These are phyloP conservation scores for Aporophyla lueneburgensis DNA, from an alignment of 2,888 invertebrate genomes.

Conservation along the genomic window DNA sequence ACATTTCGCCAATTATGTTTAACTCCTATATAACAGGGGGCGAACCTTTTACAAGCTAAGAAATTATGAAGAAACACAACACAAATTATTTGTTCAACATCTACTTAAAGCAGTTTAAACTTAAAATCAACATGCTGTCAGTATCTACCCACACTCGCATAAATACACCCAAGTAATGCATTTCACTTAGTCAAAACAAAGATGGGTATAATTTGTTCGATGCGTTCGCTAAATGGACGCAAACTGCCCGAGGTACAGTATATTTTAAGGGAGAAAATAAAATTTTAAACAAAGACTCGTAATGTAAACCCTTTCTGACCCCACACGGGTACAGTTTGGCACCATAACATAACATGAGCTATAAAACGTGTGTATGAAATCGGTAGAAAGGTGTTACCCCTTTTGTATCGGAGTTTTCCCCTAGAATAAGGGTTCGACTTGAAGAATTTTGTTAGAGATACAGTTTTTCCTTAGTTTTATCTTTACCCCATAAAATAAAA, in stretches of 20 bases:
- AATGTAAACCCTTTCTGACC: conserved; percentile 83
- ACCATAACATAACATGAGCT: conserved; percentile 75
- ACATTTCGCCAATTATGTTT: background rate
- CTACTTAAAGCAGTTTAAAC: conserved; percentile 52
- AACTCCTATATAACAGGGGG: background rate
- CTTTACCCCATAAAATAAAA: background rate
- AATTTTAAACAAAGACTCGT: conserved; percentile 84
- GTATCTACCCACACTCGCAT: conserved; percentile 61
- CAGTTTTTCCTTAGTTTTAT: background rate
- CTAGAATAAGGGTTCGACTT: background rate
- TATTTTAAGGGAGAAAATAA: conserved; percentile 78
- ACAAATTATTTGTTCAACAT: conserved; percentile 58
- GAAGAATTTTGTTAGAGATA: conserved; percentile 11
- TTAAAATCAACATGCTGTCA: conserved; percentile 59
- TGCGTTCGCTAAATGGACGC: conserved; percentile 76
- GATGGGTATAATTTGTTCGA: conserved; percentile 74
- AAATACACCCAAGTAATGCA: conserved; percentile 59
- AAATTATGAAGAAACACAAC: conserved; percentile 38
- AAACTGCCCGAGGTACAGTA: conserved; percentile 74
- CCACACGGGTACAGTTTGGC: conserved; percentile 75
- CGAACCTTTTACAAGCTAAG: conserved; percentile 5
- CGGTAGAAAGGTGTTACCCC: conserved; percentile 58
- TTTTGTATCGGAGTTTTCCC: conserved; percentile 13
- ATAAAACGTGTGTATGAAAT: conserved; percentile 69
- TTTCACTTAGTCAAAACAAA: conserved; percentile 77